A percentile compares a stretch with the other conserved stretches of the same genome.
phyloP scores from a whole-genome alignment of 2,113 vertebrate genomes.

The Cyprichromis sp. region DNA sequence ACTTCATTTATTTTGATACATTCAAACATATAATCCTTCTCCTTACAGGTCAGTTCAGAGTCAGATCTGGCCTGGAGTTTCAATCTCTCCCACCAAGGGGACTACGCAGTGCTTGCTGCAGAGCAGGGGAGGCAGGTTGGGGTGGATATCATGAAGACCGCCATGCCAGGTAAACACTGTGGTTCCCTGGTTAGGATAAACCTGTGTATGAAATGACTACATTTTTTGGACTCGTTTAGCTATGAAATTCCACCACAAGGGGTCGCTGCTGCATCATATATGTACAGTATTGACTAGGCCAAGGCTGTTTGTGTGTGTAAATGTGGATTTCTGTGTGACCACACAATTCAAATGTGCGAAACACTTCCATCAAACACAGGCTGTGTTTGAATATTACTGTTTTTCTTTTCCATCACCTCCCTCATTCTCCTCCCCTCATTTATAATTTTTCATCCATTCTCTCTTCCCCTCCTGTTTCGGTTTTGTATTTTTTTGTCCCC shows the following conservation, averaged over 20 bases:
- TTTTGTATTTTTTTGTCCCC: not conserved
- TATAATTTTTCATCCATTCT: not conserved
- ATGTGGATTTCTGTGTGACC: not conserved
- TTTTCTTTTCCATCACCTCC: not conserved
- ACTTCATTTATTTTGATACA: not conserved
- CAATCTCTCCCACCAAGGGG: slow-evolving; percentile 94
- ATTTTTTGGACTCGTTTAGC: not conserved
- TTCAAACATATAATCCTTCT: not conserved
- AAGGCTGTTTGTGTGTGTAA: not conserved
- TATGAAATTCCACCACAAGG: slow-evolving; percentile 18
- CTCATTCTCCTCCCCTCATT: not conserved
- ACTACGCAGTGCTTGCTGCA: slow-evolving; percentile 89
- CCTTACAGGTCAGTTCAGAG: slow-evolving; percentile 14
- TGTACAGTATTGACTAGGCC: not conserved
- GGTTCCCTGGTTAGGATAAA: not conserved
- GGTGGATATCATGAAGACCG: slow-evolving; percentile 91
- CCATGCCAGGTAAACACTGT: slow-evolving; percentile 78
- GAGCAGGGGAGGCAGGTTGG: slow-evolving; percentile 84
- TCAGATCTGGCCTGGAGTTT: slow-evolving; percentile 75
- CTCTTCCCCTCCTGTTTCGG: not conserved
- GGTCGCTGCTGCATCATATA: slow-evolving; percentile 26
- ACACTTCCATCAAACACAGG: not conserved
- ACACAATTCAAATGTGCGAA: not conserved
- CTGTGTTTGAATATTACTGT: not conserved
- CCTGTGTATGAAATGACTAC: not conserved